phyloP scores from a whole-genome alignment of 2,888 invertebrate species.

The Alcis repandata region DNA sequence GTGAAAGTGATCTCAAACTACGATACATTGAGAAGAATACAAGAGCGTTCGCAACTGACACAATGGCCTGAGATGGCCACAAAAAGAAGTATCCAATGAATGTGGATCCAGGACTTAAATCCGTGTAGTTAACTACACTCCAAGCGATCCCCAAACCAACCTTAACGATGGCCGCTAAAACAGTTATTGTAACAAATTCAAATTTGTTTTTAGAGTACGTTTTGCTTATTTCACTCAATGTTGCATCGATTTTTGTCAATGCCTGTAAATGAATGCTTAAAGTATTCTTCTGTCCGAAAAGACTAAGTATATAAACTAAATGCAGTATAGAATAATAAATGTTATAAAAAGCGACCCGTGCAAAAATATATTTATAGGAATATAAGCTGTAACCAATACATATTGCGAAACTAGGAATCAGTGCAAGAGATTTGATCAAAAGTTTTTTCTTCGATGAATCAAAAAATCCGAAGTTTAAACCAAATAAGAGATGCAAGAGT shows the following conservation, averaged over 20 bases:
- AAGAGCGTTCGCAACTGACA: background rate
- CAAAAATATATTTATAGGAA: background rate
- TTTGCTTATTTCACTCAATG: background rate
- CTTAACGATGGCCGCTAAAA: background rate
- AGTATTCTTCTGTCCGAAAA: background rate
- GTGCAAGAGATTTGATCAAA: background rate
- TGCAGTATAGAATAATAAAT: background rate
- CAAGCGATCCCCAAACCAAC: background rate
- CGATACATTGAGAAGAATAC: background rate
- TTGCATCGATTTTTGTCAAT: background rate
- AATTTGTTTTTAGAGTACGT: background rate
- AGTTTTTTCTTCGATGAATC: constrained; percentile 4
- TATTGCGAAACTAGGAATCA: background rate
- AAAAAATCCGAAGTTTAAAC: constrained; percentile 25
- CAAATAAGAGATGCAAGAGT: background rate
- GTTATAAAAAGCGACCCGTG: background rate
- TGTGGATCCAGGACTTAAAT: no score
- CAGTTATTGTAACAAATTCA: background rate
- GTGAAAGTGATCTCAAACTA: constrained; percentile 2
- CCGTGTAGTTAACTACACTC: background rate
- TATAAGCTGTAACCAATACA: background rate
- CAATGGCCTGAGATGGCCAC: background rate
- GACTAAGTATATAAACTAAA: background rate
- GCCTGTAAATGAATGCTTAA: background rate
- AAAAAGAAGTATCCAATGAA: background rate